phyloP scores from a whole-genome alignment of 2,113 vertebrate genomes.

The Cheirogaleus medius region DNA sequence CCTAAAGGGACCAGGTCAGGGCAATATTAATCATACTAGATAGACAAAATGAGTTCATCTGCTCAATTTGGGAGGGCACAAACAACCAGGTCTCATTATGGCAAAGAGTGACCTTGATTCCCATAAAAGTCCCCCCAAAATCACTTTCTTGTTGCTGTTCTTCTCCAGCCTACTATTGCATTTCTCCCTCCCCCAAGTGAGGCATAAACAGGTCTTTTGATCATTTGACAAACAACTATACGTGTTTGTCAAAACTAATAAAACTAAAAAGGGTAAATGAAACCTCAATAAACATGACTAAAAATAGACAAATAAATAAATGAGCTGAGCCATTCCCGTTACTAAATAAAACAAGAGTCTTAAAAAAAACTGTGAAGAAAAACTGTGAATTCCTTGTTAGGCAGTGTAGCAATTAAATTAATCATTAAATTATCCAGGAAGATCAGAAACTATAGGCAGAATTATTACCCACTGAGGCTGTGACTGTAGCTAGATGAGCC shows the following conservation, averaged over 20 bases:
- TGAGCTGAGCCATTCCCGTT: background rate
- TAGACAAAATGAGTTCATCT: slow-evolving; percentile 3
- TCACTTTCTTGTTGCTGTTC: background rate
- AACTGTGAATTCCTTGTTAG: slow-evolving; percentile 55
- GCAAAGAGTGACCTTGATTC: background rate
- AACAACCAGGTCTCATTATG: background rate
- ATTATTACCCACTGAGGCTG: background rate
- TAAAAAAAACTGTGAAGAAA: slow-evolving; percentile 34
- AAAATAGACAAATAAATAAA: slow-evolving; percentile 26
- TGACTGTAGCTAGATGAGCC: background rate
- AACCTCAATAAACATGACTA: background rate
- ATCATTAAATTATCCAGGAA: slow-evolving; percentile 53
- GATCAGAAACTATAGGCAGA: slow-evolving; percentile 48
- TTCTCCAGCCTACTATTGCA: background rate
- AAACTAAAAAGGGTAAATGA: slow-evolving; percentile 31
- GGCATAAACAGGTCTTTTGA: background rate
- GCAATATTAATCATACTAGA: background rate
- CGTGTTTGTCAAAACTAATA: slow-evolving; percentile 22
- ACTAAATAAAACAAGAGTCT: slow-evolving; percentile 45
- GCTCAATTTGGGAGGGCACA: background rate
- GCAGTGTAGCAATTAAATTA: slow-evolving; percentile 37
- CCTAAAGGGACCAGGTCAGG: background rate
- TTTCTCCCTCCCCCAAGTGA: background rate
- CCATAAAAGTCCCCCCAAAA: slow-evolving; percentile 18
- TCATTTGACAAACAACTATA: background rate